Percentiles rank a stretch among this genome's conserved stretches.
Evolutionary conservation across 2,113 vertebrate genomes (phyloP).

Genomic region (Leptodactylus fuscus): DNA sequence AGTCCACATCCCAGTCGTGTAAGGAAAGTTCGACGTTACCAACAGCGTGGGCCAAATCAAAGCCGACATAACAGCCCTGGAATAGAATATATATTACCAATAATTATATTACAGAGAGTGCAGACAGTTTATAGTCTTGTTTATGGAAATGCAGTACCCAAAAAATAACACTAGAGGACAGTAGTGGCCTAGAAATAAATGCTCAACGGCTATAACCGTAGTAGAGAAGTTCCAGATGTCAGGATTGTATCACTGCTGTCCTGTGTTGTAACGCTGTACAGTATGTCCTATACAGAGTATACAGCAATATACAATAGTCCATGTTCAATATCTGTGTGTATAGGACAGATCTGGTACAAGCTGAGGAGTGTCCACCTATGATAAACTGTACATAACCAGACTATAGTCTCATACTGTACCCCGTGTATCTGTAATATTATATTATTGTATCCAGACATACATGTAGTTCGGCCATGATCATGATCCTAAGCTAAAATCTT

Average conservation of each 20-base stretch:
- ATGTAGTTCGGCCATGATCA: too few relatives aligned
- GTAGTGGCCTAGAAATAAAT: background rate
- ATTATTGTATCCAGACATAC: too few relatives aligned
- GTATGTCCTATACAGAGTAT: background rate
- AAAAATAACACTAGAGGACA: constrained; percentile 42
- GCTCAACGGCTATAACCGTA: too few relatives aligned
- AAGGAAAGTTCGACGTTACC: constrained; percentile 87
- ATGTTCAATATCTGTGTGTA: too few relatives aligned
- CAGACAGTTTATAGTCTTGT: background rate
- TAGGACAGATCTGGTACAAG: too few relatives aligned
- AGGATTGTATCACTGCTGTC: background rate
- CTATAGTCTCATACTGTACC: too few relatives aligned
- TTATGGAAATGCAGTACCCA: background rate
- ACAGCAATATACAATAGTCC: background rate
- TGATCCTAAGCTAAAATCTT: too few relatives aligned
- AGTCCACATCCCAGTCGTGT: constrained; percentile 95
- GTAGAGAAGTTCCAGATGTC: background rate
- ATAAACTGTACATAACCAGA: too few relatives aligned
- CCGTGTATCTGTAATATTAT: too few relatives aligned
- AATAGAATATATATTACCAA: constrained; percentile 53
- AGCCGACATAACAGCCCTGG: constrained; percentile 93
- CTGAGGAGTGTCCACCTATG: too few relatives aligned
- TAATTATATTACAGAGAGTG: too few relatives aligned
- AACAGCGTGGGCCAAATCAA: constrained; percentile 91
- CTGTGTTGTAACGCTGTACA: background rate